Percentiles rank a stretch among this genome's conserved stretches.
Evolutionary conservation across 2,113 vertebrate genomes (phyloP).

Genomic region (Oplegnathus fasciatus): DNA sequence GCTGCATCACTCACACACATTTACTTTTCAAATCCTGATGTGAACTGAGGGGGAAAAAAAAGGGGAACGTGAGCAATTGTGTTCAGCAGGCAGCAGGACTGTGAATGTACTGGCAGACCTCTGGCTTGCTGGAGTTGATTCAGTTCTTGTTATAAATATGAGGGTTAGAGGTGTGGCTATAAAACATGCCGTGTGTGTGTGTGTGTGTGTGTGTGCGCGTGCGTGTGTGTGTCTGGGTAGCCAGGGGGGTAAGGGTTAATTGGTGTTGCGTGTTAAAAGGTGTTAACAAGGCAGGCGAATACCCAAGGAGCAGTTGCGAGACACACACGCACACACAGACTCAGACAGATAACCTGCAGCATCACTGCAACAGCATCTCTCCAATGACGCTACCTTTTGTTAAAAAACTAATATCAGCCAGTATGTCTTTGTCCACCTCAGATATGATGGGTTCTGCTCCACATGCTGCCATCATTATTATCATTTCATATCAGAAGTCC

Average conservation of each 20-base stretch:
- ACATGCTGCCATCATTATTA: not conserved
- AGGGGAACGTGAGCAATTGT: not conserved
- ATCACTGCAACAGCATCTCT: not conserved
- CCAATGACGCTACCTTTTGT: not conserved
- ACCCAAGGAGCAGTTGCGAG: conserved; percentile 89
- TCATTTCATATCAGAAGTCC: not conserved
- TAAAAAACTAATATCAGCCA: not conserved
- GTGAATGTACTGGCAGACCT: conserved; percentile 1
- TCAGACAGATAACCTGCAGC: conserved; percentile 10
- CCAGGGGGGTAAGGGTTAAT: conserved; percentile 89
- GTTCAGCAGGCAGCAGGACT: not conserved
- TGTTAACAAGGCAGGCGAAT: conserved; percentile 95
- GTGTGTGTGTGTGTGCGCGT: conserved; percentile 26
- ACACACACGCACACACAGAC: conserved; percentile 12
- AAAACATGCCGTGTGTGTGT: conserved; percentile 42
- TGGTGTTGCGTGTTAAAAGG: conserved; percentile 90
- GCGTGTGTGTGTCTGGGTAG: conserved; percentile 51
- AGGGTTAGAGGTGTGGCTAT: conserved; percentile 53
- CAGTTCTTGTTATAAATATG: conserved; percentile 47
- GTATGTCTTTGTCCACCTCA: not conserved
- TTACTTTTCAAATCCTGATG: not conserved
- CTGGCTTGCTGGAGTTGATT: conserved; percentile 23
- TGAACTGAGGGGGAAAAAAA: not conserved
- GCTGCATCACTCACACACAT: not conserved
- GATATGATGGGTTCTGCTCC: not conserved